phyloP scores from a whole-genome alignment of 1,140 invertebrate genomes.

The Spodoptera frugiperda region DNA sequence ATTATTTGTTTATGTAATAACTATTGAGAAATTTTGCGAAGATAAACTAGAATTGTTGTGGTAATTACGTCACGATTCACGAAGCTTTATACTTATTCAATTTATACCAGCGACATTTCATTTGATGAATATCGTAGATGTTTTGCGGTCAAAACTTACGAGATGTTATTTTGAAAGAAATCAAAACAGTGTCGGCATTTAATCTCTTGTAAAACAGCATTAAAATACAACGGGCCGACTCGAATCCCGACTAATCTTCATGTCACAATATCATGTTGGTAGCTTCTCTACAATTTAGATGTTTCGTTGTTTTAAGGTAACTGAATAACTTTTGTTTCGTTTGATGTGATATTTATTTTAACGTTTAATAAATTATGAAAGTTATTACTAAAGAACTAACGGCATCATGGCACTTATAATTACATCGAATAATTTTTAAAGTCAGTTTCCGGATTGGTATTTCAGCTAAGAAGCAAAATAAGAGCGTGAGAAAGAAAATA shows the following conservation, averaged over 20 bases:
- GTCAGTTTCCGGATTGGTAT: no score
- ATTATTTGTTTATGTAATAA: no score
- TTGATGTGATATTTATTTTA: background rate
- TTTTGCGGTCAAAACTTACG: conserved; percentile 49
- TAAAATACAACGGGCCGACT: conserved; percentile 47
- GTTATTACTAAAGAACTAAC: background rate
- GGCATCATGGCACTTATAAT: no score
- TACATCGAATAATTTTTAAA: no score
- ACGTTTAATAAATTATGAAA: background rate
- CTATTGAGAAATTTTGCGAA: no score
- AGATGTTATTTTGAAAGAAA: conserved; percentile 57
- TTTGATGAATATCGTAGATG: conserved; percentile 25
- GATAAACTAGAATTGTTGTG: no score
- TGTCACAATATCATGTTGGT: conserved; percentile 41
- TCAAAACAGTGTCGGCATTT: conserved; percentile 62
- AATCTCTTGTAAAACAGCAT: conserved; percentile 58
- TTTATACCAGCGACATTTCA: conserved; percentile 5
- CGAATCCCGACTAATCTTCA: conserved; percentile 45
- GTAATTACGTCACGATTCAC: no score
- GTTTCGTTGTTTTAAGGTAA: conserved; percentile 4
- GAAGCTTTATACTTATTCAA: background rate
- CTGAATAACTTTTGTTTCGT: background rate
- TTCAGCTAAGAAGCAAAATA: no score
- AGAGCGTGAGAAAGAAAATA: no score
- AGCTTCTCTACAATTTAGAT: conserved; percentile 30